Evolutionary conservation across 2,888 invertebrate species (phyloP), one percentile per base, ranked within the genome.

Genomic region (Leptopilina drosophilae): DNA sequence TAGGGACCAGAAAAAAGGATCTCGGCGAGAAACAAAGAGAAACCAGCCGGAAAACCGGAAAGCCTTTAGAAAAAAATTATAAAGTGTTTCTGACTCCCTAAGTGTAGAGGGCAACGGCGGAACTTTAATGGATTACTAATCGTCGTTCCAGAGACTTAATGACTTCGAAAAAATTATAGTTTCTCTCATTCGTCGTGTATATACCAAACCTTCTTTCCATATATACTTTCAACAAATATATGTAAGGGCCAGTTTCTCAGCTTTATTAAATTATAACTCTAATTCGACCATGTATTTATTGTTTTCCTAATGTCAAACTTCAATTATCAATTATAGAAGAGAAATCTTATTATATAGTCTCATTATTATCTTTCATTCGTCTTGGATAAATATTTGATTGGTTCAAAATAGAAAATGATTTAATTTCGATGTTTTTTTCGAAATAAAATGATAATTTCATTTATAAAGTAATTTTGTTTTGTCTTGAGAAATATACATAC

Each of bases 1-100:
- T 11, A 49, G 49, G 49, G 33, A 33, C 33, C 49, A 49, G 49
- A 53, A 7, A 64, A 56, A 73, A 56, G 33, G 76, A 79, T 53
- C 49, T 79, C 81, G 79, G 56, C 73, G 40, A 62, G 77, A 79
- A 76, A 81, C 81, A 77, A 82, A 83, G 80, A 80, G 33, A 40
- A 73, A 73, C 33, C 33, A 78, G 82, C 84, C 83, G 84, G 84
- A 84, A 83, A 84, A 83, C 20, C 84, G 83, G 83, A 83, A 84
- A 83, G 82, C 82, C 76, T 83, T 80, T 12, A 49, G 20, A 33
- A 46, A 46, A 46, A 83, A 86, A 86, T 87, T 82, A 83, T 83
- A 82, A 79, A 80, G 78, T 78, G 69, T 69, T 69, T n/a, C 56
- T 40, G 15, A 26, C 56, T 49, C 15, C 33, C 33, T 73, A 73